Base-by-base conservation (phyloP, 1,140 invertebrate genomes). In the Stratiolaelaps scimitus region DNA sequence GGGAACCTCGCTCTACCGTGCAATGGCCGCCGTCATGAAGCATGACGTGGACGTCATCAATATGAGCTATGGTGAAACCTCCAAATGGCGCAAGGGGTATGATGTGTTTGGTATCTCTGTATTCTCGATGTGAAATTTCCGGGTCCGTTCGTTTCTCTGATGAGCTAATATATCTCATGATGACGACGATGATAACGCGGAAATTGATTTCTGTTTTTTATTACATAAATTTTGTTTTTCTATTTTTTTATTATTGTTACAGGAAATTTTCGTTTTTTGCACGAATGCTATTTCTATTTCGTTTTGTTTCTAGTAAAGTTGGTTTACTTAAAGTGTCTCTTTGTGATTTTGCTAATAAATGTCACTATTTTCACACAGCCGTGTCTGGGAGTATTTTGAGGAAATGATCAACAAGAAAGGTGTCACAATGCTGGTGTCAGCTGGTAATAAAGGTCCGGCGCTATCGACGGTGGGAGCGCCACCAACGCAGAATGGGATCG, bases 1-100 rank as follows among this genome's bases (percentile, higher is more conserved):
- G 0, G 92, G 92, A 17, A 85, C 89, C 0, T 87, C 89, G 0
- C 73, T 98, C 1, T 84, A 91, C 0, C 78, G 93, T 69, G 92
- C 92, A 19, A 78, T 81, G 72, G 77, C 80, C 43, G 75, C 75
- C 70, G 78, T 78, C 26, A 78, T 79, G 48, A 78, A 81, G 56
- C 68, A 74, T 23, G 76, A 78, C 67, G 77, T 79, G 69, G 86
- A 97, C 74, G 83, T 97, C 0, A 89, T 98, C 65, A 98, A 98
- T 76, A 96, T 95, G 87, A 96, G 92, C 73, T 98, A 96, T 74
- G 94, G 94, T 23, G 95, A 98, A 78, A 86, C 88, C 71, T 81
- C 87, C 17, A 85, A 92, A 77, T 93, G 89, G 85, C 83, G 84
- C 1, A 85, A 90, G n/a, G 90, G 93, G 87, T 90, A 78, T 78